Percentiles rank a stretch among this genome's conserved stretches.
These are phyloP conservation scores for Engraulis encrasicolus DNA, from an alignment of 2,113 vertebrate genomes.

Conservation along the genomic window DNA sequence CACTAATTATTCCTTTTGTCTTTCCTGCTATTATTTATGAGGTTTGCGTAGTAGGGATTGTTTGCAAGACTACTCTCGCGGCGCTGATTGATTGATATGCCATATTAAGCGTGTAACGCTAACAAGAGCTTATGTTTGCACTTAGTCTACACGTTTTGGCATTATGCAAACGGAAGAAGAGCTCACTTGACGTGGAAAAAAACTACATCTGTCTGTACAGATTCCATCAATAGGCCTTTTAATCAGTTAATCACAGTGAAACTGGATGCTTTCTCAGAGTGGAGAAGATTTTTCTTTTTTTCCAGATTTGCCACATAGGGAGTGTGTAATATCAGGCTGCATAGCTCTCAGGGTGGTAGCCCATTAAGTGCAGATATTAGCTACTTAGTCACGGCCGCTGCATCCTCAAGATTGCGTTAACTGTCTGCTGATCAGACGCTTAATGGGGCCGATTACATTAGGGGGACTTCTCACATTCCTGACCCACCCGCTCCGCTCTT, in stretches of 20 bases:
- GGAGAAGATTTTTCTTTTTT: too few species aligned
- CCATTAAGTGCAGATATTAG: conserved; percentile 11
- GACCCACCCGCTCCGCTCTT: conserved; percentile 14
- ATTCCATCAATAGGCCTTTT: background rate
- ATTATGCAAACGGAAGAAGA: background rate
- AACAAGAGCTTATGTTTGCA: background rate
- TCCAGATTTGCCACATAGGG: background rate
- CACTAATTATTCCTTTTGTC: background rate
- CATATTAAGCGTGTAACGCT: background rate
- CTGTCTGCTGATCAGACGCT: conserved; percentile 14
- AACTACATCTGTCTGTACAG: background rate
- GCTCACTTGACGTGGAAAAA: background rate
- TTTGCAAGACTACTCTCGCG: background rate
- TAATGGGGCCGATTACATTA: conserved; percentile 5
- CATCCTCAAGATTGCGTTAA: conserved; percentile 15
- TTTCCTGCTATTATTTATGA: background rate
- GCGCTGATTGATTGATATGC: background rate
- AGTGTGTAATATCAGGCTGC: background rate
- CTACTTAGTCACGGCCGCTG: conserved; percentile 6
- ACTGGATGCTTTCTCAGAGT: background rate
- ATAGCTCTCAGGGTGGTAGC: background rate
- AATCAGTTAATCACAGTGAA: background rate
- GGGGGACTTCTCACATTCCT: background rate
- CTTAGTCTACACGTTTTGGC: background rate
- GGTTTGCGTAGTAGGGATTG: background rate